Percentiles rank a stretch among this genome's conserved stretches.
Conservation (phyloP, 2,797 vertebrate species). For the Prunella strophiata region DNA sequence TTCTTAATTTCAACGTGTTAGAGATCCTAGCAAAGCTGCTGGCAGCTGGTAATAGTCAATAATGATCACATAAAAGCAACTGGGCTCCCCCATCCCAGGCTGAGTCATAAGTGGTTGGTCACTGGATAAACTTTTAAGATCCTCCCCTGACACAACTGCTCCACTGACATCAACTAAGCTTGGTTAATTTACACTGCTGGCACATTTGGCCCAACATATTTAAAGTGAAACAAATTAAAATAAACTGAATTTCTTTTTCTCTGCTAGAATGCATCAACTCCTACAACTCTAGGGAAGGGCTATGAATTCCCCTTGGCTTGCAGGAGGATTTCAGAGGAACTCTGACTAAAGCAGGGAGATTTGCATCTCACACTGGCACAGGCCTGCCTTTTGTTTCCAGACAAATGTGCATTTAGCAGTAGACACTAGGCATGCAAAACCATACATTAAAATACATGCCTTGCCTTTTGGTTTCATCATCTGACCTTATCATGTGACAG, state of each 20-base stretch:
- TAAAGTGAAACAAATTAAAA: not conserved
- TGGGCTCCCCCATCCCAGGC: not conserved
- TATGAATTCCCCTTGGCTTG: not conserved
- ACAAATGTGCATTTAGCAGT: not conserved
- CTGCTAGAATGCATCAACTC: not conserved
- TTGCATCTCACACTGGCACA: not conserved
- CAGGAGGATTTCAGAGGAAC: not conserved
- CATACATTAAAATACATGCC: not conserved
- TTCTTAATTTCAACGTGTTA: not conserved
- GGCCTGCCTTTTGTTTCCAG: slow-evolving; percentile 9
- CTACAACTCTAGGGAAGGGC: not conserved
- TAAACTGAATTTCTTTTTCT: not conserved
- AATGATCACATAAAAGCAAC: not conserved
- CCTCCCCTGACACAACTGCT: not conserved
- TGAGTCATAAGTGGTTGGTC: not conserved
- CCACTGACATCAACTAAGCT: not conserved
- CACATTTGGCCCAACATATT: not conserved
- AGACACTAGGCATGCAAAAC: not conserved
- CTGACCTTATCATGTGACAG: not conserved
- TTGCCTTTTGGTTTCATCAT: not conserved
- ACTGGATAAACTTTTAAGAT: not conserved
- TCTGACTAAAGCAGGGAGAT: not conserved
- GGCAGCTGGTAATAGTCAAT: not conserved
- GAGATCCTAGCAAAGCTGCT: not conserved
- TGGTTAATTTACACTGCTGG: not conserved